Conservation (phyloP, 2,797 vertebrate genomes). For the Hozukius guyotensis region DNA sequence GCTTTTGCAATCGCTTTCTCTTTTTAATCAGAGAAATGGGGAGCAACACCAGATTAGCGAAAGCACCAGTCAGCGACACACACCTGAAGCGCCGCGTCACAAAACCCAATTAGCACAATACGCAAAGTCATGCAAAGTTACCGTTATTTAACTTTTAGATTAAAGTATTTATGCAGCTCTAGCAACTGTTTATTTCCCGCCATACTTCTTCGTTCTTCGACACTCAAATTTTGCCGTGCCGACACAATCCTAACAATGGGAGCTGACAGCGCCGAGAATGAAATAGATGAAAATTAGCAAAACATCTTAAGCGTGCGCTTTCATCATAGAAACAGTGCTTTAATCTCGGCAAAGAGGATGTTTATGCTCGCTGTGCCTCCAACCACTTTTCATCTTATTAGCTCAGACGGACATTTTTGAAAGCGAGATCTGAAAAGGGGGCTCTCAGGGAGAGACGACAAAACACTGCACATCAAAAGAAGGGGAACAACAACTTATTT, state of each 20-base stretch:
- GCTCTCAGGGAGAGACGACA: constrained; percentile 25
- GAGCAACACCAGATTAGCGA: constrained; percentile 27
- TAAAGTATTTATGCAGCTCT: constrained; percentile 46
- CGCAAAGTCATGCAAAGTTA: background rate
- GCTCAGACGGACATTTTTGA: constrained; percentile 46
- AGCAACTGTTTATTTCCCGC: constrained; percentile 18
- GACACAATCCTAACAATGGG: constrained; percentile 50
- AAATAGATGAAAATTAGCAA: constrained; percentile 68
- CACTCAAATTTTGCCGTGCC: constrained; percentile 29
- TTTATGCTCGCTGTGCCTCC: constrained; percentile 61
- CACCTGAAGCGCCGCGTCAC: constrained; percentile 22
- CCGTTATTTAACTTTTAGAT: constrained; percentile 50
- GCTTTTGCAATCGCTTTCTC: constrained; percentile 31
- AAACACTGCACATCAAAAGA: constrained; percentile 71
- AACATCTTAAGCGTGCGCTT: constrained; percentile 63
- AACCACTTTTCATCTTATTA: constrained; percentile 71
- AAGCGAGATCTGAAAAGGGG: constrained; percentile 51
- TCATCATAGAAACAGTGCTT: constrained; percentile 68
- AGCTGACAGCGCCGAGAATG: constrained; percentile 48
- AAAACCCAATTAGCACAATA: constrained; percentile 50
- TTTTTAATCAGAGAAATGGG: constrained; percentile 51
- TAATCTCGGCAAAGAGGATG: constrained; percentile 72
- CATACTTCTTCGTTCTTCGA: background rate
- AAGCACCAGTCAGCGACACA: constrained; percentile 30
- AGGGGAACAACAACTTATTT: constrained; percentile 52